phyloP scores from a whole-genome alignment of 92 coral and sea anemone species.

The Virgularia gustaviana region DNA sequence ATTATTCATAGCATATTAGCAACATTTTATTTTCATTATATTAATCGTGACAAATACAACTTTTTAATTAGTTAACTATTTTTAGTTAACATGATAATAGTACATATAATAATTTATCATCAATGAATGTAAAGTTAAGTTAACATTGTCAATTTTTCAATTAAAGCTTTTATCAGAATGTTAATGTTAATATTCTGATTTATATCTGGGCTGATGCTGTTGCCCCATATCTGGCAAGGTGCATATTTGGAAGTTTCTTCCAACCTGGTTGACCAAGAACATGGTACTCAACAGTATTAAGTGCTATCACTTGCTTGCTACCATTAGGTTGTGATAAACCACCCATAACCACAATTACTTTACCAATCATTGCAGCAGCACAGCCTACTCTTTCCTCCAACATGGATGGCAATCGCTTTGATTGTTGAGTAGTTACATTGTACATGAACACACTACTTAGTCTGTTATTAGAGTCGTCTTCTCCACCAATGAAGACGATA shows the following conservation, averaged over 20 bases:
- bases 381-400: slow-evolving; percentile 72
- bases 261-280: neutral
- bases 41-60: too few species aligned
- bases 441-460: slow-evolving; percentile 18
- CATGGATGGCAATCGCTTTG: slow-evolving; percentile 72
- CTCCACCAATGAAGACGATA: slow-evolving; percentile 15
- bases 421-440: slow-evolving; percentile 68
- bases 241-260: slow-evolving; percentile 17
- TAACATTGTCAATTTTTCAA: too few species aligned
- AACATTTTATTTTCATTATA: too few species aligned
- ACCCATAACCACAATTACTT: slow-evolving; percentile 69
- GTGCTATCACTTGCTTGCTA: neutral
- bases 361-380: slow-evolving; percentile 65
- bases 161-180: too few species aligned
- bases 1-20: too few species aligned
- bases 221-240: neutral
- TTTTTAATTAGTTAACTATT: too few species aligned
- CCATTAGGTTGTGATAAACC: slow-evolving; percentile 62
- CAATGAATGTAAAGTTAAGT: too few species aligned
- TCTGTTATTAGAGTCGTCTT: neutral
- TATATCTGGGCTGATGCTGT: slow-evolving; percentile 11
- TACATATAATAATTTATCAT: too few species aligned
- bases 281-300: neutral
- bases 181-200: too few species aligned
- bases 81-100: too few species aligned